phyloP scores from a whole-genome alignment of 2,797 vertebrate species.

The Acrossocheilus fasciatus region DNA sequence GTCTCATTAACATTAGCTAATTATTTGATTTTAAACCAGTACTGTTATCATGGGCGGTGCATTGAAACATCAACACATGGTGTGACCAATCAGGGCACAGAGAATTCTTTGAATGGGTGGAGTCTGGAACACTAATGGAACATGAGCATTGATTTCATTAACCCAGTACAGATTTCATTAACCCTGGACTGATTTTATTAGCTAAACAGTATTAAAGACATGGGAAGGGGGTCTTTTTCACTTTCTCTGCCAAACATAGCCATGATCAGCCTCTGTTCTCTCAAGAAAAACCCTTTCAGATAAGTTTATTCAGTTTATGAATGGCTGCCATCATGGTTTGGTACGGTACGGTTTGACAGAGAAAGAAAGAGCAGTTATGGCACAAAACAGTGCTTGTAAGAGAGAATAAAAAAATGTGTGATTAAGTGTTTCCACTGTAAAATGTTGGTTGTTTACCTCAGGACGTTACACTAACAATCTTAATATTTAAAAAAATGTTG shows the following conservation, averaged over 20 bases:
- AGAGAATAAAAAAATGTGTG: neutral
- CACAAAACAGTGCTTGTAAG: neutral
- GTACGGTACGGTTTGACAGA: constrained; percentile 23
- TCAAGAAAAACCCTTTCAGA: constrained; percentile 43
- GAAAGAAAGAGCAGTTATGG: neutral
- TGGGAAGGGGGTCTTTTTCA: neutral
- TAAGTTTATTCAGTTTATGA: constrained; percentile 38
- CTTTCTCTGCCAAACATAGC: constrained; percentile 5
- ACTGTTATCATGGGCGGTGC: neutral
- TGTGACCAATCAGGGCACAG: constrained; percentile 11
- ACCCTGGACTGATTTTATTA: constrained; percentile 28
- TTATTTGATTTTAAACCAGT: neutral
- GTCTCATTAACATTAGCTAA: neutral
- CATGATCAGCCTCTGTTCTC: constrained; percentile 20
- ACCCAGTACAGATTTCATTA: constrained; percentile 30
- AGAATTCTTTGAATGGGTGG: neutral
- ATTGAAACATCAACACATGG: neutral
- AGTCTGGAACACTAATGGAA: constrained; percentile 23
- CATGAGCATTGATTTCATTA: constrained; percentile 32
- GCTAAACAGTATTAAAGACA: constrained; percentile 13
- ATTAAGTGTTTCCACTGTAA: neutral
- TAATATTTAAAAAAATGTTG: too few species aligned
- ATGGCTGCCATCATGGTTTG: constrained; percentile 47
- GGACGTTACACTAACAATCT: neutral
- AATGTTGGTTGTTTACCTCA: neutral